Evolutionary conservation across 1,140 invertebrate genomes (phyloP).

Genomic region (Lepidostoma basale): DNA sequence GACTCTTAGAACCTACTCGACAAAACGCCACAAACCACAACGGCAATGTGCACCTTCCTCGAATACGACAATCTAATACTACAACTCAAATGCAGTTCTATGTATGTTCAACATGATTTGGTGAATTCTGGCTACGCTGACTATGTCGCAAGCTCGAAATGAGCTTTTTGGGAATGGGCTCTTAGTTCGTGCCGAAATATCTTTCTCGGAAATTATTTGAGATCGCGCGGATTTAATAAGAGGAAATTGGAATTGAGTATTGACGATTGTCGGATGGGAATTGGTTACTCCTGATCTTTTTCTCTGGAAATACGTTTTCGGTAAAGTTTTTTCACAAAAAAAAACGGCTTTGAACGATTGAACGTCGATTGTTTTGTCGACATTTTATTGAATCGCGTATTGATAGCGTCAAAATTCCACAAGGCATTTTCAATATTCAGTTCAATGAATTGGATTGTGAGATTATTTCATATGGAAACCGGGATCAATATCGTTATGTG

Average conservation of each 20-base stretch:
- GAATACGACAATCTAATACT: too few relatives aligned
- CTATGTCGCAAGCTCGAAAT: too few relatives aligned
- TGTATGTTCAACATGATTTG: too few relatives aligned
- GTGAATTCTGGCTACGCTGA: too few relatives aligned
- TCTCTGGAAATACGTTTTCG: constrained; percentile 7
- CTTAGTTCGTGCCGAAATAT: constrained; percentile 20
- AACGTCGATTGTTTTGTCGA: constrained; percentile 15
- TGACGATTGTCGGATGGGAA: constrained; percentile 38
- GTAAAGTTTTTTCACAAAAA: not conserved
- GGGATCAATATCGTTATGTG: too few relatives aligned
- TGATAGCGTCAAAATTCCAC: not conserved
- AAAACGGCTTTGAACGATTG: constrained; percentile 8
- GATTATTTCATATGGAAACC: too few relatives aligned
- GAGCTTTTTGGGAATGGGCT: not conserved
- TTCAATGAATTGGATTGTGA: too few relatives aligned
- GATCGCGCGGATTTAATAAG: constrained; percentile 42
- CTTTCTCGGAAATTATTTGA: constrained; percentile 36
- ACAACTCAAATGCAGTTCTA: too few relatives aligned
- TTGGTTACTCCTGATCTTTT: constrained; percentile 21
- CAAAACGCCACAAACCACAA: too few relatives aligned
- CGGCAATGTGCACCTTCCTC: too few relatives aligned
- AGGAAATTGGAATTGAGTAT: constrained; percentile 40
- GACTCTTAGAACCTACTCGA: too few relatives aligned
- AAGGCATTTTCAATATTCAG: not conserved
- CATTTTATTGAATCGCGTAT: constrained; percentile 17